Evolutionary conservation across 2,113 vertebrate species (phyloP), one percentile per base, ranked within the genome.

Genomic region (Odocoileus hemionus): DNA sequence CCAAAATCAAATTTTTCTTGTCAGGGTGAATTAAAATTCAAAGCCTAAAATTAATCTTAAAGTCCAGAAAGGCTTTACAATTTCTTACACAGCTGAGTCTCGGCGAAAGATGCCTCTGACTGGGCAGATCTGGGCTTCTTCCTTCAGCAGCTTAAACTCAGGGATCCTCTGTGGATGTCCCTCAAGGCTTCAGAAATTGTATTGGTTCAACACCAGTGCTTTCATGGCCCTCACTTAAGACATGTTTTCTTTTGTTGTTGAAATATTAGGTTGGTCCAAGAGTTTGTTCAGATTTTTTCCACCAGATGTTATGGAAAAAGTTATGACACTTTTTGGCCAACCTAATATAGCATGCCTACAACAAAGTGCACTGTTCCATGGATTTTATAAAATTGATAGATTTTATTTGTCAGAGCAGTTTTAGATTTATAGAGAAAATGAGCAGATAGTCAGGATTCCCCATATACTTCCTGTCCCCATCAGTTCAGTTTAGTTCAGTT

Each of bases 1-100:
- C 47, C 47, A 36, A 60, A 92, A 67, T 83, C 36, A 70, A 23
- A 94, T 67, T 90, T 90, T 97, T 93, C 85, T 90, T 96, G 84
- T 92, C 94, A 43, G 83, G 39, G 1, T 28, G 70, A 36, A 60
- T 89, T 94, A 82, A 60, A 94, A 92, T 26, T 76, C 79, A 45
- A 12, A 94, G 60, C 83, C 52, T 54, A 7, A 11, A 80, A 80
- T 84, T 43, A n/a, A 67, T n/a, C 36, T 25, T 14, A 2, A 64
- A 86, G 28, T 84, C 76, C 15, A 58, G 28, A 76, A 54, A 76
- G n/a, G 16, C 36, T 61, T 33, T 50, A 23, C 39, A 10, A 0
- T 26, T 55, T 91, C 60, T 61, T 23, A 12, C 5, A 1, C 14
- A 3, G 25, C 17, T 2, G 57, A 25, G 43, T 61, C 58, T 85